phyloP scores from a whole-genome alignment of 2,888 invertebrate genomes.

The Tridacna gigas region DNA sequence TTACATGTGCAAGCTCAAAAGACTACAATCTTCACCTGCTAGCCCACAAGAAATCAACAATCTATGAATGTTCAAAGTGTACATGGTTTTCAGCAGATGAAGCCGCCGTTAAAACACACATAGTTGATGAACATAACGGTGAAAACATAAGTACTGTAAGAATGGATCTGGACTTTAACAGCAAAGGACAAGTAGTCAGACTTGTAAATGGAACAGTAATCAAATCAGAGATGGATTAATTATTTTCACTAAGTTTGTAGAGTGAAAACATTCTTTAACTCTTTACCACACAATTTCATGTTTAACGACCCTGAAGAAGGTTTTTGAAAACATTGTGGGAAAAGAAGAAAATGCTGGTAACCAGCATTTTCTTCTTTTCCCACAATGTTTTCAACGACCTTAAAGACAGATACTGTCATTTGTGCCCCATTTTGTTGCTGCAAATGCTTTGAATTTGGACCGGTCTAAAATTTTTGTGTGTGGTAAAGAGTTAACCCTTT shows the following conservation, averaged over 20 bases:
- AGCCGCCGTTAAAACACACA: slow-evolving; percentile 55
- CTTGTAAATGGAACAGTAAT: slow-evolving; percentile 64
- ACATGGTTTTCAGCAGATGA: slow-evolving; percentile 63
- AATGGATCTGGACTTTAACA: slow-evolving; percentile 62
- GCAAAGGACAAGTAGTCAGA: slow-evolving; percentile 53
- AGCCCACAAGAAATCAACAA: slow-evolving; percentile 64
- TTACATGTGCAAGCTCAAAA: slow-evolving; percentile 56
- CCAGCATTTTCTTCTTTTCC: too few species aligned
- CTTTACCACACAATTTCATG: too few species aligned
- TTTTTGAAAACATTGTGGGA: too few species aligned
- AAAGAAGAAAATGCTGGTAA: too few species aligned
- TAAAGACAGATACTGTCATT: too few species aligned
- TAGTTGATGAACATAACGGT: slow-evolving; percentile 53
- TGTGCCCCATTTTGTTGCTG: too few species aligned
- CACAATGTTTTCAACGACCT: too few species aligned
- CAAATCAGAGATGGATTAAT: slow-evolving; percentile 56
- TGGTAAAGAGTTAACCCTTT: too few species aligned
- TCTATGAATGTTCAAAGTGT: slow-evolving; percentile 72
- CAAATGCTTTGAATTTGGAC: too few species aligned
- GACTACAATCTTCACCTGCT: slow-evolving; percentile 64
- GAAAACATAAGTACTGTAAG: slow-evolving; percentile 54
- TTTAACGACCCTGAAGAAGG: too few species aligned
- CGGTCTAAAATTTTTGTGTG: too few species aligned
- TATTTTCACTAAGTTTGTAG: neutral
- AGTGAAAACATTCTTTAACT: too few species aligned